Evolutionary conservation across 2,113 vertebrate species (phyloP).

Genomic region (Ceuthmochares aereus): DNA sequence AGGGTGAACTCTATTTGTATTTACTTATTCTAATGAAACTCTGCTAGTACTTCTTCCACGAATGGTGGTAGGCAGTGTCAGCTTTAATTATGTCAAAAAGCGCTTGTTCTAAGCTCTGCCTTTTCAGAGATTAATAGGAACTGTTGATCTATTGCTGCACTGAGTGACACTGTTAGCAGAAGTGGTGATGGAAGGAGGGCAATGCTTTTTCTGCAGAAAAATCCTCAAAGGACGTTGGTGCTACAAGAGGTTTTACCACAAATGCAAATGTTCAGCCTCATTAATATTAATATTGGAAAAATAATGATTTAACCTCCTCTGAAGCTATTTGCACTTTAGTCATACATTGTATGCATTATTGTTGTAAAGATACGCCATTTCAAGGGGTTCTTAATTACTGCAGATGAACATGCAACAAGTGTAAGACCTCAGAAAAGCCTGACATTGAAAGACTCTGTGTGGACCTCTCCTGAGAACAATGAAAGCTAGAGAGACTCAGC

Average conservation of each 20-base stretch:
- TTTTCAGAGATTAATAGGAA: slow-evolving; percentile 20
- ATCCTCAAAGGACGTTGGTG: neutral
- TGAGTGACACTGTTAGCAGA: neutral
- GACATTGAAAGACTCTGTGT: neutral
- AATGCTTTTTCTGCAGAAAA: slow-evolving; percentile 26
- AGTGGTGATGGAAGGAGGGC: neutral
- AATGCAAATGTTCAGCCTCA: neutral
- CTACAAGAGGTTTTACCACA: neutral
- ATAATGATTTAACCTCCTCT: neutral
- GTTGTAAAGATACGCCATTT: neutral
- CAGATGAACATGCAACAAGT: neutral
- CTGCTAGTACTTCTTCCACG: neutral
- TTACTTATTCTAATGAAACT: slow-evolving; percentile 51
- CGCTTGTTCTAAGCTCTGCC: neutral
- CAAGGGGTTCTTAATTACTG: neutral
- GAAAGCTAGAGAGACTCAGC: neutral
- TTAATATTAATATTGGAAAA: slow-evolving; percentile 50
- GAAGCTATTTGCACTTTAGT: neutral
- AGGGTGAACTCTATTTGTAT: slow-evolving; percentile 46
- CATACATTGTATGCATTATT: neutral
- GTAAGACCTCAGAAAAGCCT: neutral
- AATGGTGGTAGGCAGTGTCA: neutral
- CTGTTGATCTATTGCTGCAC: slow-evolving; percentile 1
- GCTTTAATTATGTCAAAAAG: slow-evolving; percentile 43
- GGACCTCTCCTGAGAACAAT: neutral